phyloP scores from a whole-genome alignment of 37 sponge, comb jelly and placozoan species.

The Spongilla lacustris region DNA sequence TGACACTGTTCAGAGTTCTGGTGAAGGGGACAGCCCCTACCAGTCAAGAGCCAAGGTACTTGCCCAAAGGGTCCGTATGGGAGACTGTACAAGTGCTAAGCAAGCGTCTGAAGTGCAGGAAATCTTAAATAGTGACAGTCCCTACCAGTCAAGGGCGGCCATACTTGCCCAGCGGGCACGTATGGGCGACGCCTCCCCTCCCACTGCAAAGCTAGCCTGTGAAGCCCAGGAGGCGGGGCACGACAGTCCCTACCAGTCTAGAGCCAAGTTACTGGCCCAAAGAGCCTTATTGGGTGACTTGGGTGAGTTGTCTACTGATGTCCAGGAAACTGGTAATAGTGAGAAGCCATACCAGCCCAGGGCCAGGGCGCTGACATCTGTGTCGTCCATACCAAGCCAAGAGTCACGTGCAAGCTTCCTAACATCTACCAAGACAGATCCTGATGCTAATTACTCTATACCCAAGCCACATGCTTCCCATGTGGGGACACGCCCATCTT shows the following conservation, averaged over 20 bases:
- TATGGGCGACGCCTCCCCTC: neutral
- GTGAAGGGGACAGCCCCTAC: constrained; percentile 23
- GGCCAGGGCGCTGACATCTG: neutral
- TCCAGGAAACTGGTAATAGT: too few species aligned
- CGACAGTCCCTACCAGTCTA: constrained; percentile 41
- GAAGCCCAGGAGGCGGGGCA: neutral
- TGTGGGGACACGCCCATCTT: neutral
- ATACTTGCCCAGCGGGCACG: constrained; percentile 19
- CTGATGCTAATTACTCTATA: neutral
- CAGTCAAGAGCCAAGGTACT: constrained; percentile 41
- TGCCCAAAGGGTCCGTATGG: constrained; percentile 8
- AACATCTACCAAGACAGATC: neutral
- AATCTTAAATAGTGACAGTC: neutral
- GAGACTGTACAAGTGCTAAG: neutral
- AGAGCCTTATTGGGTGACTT: too few species aligned
- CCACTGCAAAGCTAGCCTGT: neutral
- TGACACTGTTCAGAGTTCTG: neutral
- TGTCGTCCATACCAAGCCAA: neutral
- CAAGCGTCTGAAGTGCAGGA: neutral
- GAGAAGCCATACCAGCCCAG: neutral
- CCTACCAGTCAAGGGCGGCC: constrained; percentile 46
- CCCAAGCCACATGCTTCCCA: neutral
- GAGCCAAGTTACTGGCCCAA: constrained; percentile 36
- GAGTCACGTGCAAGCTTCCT: neutral
- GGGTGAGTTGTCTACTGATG: neutral